phyloP scores from a whole-genome alignment of 1,140 invertebrate genomes.

The Drosophila subpulchrella region DNA sequence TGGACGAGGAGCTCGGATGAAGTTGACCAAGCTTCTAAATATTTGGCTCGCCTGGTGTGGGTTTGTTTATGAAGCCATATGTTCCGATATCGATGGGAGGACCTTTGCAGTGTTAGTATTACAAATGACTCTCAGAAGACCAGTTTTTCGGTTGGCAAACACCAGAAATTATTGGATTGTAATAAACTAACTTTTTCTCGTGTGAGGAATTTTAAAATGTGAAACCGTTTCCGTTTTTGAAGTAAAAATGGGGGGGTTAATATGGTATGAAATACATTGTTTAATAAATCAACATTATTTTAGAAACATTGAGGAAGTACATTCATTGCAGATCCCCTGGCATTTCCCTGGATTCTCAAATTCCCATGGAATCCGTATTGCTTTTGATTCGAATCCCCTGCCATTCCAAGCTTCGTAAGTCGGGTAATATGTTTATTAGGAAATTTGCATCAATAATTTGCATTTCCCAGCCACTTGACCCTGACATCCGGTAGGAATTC shows the following conservation, averaged over 20 bases:
- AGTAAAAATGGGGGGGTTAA: background rate
- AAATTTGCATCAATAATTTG: constrained; percentile 62
- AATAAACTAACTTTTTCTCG: background rate
- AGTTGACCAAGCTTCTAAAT: constrained; percentile 23
- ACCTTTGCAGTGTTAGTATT: constrained; percentile 12
- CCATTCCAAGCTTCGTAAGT: background rate
- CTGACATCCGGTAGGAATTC: constrained; percentile 39
- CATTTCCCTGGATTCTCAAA: background rate
- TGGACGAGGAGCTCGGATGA: constrained; percentile 8
- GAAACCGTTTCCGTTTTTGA: background rate
- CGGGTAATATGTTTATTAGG: constrained; percentile 47
- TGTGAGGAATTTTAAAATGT: constrained; percentile 3
- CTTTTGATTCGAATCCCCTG: background rate
- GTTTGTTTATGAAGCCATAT: constrained; percentile 47
- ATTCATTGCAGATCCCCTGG: background rate
- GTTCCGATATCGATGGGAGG: constrained; percentile 32
- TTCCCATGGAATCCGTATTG: background rate
- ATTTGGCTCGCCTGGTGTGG: constrained; percentile 44
- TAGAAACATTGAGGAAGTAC: too few species aligned
- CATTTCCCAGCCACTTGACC: constrained; percentile 55
- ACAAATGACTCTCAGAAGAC: constrained; percentile 22
- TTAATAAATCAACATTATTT: background rate
- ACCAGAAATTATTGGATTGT: constrained; percentile 11
- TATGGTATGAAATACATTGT: background rate
- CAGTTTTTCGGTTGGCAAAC: constrained; percentile 16